A percentile compares a stretch with the other conserved stretches of the same genome.
phyloP scores from a whole-genome alignment of 1,140 invertebrate species.

The Palaemon carinicauda region DNA sequence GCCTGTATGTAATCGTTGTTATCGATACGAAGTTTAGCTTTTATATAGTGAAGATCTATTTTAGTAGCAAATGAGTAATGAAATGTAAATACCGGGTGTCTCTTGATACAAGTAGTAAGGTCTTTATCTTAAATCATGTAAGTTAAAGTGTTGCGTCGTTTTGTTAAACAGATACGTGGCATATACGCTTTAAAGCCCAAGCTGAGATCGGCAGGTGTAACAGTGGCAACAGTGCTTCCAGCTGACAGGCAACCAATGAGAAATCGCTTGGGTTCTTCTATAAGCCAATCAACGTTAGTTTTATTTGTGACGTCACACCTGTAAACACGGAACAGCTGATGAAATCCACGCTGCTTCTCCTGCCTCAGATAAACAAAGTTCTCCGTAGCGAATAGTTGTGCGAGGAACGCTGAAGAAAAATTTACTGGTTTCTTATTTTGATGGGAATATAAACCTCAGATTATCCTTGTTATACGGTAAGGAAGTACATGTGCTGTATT shows the following conservation, averaged over 20 bases:
- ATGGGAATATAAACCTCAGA: too few species aligned
- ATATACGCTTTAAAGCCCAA: constrained; percentile 47
- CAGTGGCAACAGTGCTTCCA: constrained; percentile 37
- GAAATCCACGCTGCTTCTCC: constrained; percentile 45
- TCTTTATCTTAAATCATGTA: too few species aligned
- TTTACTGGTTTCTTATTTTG: neutral
- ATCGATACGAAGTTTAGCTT: too few species aligned
- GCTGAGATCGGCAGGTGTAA: neutral
- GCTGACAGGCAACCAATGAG: constrained; percentile 38
- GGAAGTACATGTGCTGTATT: too few species aligned
- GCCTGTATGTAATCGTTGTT: too few species aligned
- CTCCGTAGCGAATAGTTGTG: neutral
- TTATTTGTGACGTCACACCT: constrained; percentile 42
- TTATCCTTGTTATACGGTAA: too few species aligned
- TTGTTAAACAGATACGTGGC: neutral
- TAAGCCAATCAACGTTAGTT: neutral
- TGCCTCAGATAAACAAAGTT: constrained; percentile 42
- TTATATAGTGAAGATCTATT: too few species aligned
- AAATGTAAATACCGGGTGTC: too few species aligned
- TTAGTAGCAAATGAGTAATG: too few species aligned
- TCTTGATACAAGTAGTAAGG: too few species aligned
- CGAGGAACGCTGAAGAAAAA: neutral
- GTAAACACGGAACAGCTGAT: constrained; percentile 56
- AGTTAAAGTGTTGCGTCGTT: constrained; percentile 10
- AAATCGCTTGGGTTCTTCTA: neutral